These are phyloP conservation scores for Apodemia zela DNA, from an alignment of 2,888 invertebrate species.

Conservation along the genomic window DNA sequence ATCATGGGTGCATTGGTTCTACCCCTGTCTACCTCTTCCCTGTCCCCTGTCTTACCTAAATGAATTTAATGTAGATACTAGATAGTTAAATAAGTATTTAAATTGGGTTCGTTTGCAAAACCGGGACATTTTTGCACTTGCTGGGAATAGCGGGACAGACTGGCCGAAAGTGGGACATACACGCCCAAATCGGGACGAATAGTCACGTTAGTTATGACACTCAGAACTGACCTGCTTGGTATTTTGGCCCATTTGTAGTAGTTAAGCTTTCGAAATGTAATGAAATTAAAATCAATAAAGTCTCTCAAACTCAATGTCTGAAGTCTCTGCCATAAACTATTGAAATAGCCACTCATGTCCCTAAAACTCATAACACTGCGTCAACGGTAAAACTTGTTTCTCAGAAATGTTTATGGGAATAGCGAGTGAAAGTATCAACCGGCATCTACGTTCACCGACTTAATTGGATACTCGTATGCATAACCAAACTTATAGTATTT, in stretches of 20 bases:
- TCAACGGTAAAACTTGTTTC: constrained; percentile 35
- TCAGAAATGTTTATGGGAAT: constrained; percentile 39
- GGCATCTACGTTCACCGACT: constrained; percentile 32
- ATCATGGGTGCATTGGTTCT: too few relatives aligned
- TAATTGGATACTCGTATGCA: constrained; percentile 33
- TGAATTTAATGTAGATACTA: too few relatives aligned
- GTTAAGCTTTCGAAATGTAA: neutral
- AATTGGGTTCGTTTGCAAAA: too few relatives aligned
- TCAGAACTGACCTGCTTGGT: neutral
- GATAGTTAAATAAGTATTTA: too few relatives aligned
- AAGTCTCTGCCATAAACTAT: neutral
- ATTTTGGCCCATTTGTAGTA: neutral
- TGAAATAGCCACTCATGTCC: neutral
- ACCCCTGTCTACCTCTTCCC: too few relatives aligned
- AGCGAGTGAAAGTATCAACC: constrained; percentile 52
- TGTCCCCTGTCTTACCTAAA: too few relatives aligned
- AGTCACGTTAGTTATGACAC: neutral
- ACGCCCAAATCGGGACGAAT: too few relatives aligned
- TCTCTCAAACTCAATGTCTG: neutral
- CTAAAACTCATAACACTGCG: constrained; percentile 28
- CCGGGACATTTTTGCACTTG: too few relatives aligned
- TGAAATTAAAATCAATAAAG: neutral
- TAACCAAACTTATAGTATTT: constrained; percentile 40
- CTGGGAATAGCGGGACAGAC: too few relatives aligned
- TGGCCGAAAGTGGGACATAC: too few relatives aligned